phyloP scores from a whole-genome alignment of 2,113 vertebrate genomes.

The Camelus dromedarius region DNA sequence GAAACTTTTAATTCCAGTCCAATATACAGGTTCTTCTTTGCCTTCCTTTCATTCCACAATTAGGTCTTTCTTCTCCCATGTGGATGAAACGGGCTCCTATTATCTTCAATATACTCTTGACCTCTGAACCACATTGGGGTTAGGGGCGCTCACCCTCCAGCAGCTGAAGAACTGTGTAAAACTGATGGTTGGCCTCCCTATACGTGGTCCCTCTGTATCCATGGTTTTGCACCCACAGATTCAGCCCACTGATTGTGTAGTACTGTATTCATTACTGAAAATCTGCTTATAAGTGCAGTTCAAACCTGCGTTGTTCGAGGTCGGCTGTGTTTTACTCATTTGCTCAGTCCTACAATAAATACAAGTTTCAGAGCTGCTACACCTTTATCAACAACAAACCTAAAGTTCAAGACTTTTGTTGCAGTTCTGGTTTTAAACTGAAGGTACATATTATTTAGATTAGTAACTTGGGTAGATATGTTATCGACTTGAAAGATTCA shows the following conservation, averaged over 20 bases:
- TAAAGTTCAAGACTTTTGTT: not conserved
- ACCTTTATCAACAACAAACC: not conserved
- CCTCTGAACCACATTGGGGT: too few relatives aligned
- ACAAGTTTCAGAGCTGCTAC: not conserved
- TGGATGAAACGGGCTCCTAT: not conserved
- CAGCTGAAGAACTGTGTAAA: not conserved
- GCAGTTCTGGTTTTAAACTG: not conserved
- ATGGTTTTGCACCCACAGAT: not conserved
- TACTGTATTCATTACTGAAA: not conserved
- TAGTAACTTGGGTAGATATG: not conserved
- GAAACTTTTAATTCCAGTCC: not conserved
- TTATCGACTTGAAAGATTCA: not conserved
- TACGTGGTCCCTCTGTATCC: not conserved
- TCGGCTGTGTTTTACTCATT: not conserved
- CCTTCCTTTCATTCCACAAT: not conserved
- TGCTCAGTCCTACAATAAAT: not conserved
- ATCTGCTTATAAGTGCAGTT: not conserved
- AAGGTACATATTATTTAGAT: not conserved
- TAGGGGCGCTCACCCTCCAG: not conserved
- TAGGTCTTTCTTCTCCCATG: not conserved
- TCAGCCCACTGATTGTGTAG: not conserved
- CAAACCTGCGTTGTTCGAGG: not conserved
- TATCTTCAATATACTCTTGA: not conserved
- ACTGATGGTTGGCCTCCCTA: not conserved
- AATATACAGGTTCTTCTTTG: not conserved